Conservation (phyloP, 2,113 vertebrate genomes). For the Benitochromis conjunctus region DNA sequence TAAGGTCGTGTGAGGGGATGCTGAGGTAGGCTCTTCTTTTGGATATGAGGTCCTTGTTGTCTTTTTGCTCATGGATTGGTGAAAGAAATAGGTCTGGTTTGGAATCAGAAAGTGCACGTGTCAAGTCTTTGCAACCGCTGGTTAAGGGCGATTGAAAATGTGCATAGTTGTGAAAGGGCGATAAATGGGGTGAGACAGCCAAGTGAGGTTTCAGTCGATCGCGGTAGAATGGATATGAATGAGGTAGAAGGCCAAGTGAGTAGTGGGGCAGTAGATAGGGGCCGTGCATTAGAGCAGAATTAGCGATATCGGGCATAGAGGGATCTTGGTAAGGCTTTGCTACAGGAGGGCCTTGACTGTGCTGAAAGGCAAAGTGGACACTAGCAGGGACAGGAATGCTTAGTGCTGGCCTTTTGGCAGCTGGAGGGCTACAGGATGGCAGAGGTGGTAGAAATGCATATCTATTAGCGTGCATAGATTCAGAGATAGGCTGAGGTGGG, state of each 20-base stretch:
- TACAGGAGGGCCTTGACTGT: not conserved
- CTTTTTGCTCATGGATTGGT: conserved; percentile 16
- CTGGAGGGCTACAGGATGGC: conserved; percentile 22
- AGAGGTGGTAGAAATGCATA: conserved; percentile 28
- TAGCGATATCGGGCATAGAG: not conserved
- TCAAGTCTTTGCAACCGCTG: conserved; percentile 77
- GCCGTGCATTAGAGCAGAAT: conserved; percentile 15
- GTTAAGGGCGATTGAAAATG: conserved; percentile 23
- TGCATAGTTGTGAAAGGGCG: conserved; percentile 41
- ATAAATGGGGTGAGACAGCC: conserved; percentile 20
- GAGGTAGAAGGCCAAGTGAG: conserved; percentile 56
- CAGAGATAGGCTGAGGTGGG: conserved; percentile 40
- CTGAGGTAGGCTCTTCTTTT: conserved; percentile 59
- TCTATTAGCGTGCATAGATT: conserved; percentile 15
- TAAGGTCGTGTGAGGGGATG: not conserved
- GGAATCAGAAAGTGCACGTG: conserved; percentile 74
- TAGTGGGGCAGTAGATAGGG: conserved; percentile 52
- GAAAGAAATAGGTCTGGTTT: conserved; percentile 44
- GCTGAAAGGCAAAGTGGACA: conserved; percentile 40
- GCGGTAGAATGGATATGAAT: conserved; percentile 36
- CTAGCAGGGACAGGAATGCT: not conserved
- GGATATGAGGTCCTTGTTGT: conserved; percentile 32
- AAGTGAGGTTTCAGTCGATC: conserved; percentile 42
- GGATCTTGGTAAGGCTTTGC: conserved; percentile 35
- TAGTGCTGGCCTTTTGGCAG: conserved; percentile 27